phyloP scores from a whole-genome alignment of 2,113 vertebrate genomes.

The Eclectus roratus region DNA sequence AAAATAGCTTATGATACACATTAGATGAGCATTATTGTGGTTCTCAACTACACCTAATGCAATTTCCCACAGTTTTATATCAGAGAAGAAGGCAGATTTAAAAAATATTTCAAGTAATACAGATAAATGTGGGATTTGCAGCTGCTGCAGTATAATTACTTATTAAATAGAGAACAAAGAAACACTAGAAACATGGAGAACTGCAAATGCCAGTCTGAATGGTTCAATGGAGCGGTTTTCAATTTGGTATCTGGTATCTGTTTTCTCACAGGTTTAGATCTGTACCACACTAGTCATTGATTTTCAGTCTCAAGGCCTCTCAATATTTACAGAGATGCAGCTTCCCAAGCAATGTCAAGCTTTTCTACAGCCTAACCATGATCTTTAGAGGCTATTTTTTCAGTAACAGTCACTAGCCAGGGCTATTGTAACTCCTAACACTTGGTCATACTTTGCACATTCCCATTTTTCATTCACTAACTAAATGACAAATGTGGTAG shows the following conservation, averaged over 20 bases:
- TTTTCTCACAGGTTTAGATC: neutral
- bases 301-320: neutral
- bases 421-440: neutral
- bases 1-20: neutral
- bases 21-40: neutral
- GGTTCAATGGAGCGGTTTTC: neutral
- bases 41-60: neutral
- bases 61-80: neutral
- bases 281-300: neutral
- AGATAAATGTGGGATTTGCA: neutral
- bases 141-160: neutral
- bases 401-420: neutral
- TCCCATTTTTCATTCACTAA: neutral
- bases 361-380: neutral
- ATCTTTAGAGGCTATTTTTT: neutral
- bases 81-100: neutral
- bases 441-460: neutral
- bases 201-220: neutral
- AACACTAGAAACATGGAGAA: neutral
- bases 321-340: neutral
- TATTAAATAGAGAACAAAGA: neutral
- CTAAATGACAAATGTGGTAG: accelerated
- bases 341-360: neutral
- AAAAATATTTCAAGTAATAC: neutral
- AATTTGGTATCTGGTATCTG: neutral